Evolutionary conservation across 1,140 invertebrate genomes (phyloP).

Genomic region (Drosophila sproati): DNA sequence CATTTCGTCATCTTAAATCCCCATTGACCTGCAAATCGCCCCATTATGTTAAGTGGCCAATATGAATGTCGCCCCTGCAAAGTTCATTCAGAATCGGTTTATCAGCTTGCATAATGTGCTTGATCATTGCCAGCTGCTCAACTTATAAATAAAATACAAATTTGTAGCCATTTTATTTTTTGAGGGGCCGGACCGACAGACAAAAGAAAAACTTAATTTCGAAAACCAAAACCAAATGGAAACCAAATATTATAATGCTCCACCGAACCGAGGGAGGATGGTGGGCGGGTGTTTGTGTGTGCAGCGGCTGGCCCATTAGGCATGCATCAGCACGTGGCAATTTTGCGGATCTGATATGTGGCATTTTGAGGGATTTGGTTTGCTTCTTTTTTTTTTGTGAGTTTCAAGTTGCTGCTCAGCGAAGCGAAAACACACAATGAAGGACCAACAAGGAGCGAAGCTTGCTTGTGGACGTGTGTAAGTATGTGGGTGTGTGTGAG

Average conservation of each 20-base stretch:
- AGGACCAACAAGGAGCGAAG: constrained; percentile 13
- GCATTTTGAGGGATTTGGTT: constrained; percentile 33
- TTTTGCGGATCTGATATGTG: constrained; percentile 35
- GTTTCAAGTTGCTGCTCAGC: constrained; percentile 28
- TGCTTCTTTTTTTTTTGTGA: neutral
- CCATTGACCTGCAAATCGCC: constrained; percentile 65
- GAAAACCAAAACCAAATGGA: constrained; percentile 40
- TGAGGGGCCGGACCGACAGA: constrained; percentile 11
- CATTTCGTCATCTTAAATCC: constrained; percentile 21
- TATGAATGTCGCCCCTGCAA: constrained; percentile 52
- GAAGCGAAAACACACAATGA: constrained; percentile 37
- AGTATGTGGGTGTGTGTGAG: neutral
- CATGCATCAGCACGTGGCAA: constrained; percentile 69
- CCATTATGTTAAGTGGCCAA: constrained; percentile 64
- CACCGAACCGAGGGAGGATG: constrained; percentile 39
- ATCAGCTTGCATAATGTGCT: constrained; percentile 54
- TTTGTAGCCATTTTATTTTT: constrained; percentile 59
- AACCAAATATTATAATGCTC: constrained; percentile 71
- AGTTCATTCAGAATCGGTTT: constrained; percentile 37
- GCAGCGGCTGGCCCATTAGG: constrained; percentile 52
- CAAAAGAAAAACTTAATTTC: constrained; percentile 62
- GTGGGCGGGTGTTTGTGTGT: constrained; percentile 18
- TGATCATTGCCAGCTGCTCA: constrained; percentile 42
- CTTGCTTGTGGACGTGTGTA: neutral
- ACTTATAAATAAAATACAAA: constrained; percentile 73